Evolutionary conservation across 2,888 invertebrate species (phyloP).

Genomic region (Drosophila austrosaltans): DNA sequence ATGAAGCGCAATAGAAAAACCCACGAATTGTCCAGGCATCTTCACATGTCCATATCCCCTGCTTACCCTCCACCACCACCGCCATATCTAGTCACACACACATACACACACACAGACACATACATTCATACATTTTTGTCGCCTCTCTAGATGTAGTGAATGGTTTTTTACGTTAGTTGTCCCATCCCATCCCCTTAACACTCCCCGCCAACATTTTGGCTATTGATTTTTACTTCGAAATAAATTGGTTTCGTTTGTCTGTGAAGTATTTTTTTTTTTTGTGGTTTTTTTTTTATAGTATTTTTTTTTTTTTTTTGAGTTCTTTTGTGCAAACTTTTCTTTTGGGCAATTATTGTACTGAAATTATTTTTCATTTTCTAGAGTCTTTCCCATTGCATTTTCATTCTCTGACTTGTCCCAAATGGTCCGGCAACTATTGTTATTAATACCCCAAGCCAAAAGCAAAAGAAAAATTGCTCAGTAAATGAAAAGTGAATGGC

Average conservation of each 20-base stretch:
- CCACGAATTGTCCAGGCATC: slow-evolving; percentile 10
- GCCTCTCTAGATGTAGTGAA: slow-evolving; percentile 42
- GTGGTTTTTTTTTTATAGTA: slow-evolving; percentile 18
- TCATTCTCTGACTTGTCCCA: slow-evolving; percentile 23
- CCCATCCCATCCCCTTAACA: slow-evolving; percentile 21
- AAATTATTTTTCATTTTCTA: slow-evolving; percentile 72
- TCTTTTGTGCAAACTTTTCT: slow-evolving; percentile 54
- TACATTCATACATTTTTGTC: slow-evolving; percentile 44
- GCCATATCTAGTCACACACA: neutral
- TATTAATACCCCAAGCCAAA: slow-evolving; percentile 61
- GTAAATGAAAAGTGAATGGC: slow-evolving; percentile 58
- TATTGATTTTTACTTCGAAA: slow-evolving; percentile 77
- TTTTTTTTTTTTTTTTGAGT: slow-evolving; percentile 40
- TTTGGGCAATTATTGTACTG: slow-evolving; percentile 65
- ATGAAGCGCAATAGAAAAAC: slow-evolving; percentile 28
- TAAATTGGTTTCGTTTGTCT: slow-evolving; percentile 79
- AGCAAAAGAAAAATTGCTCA: slow-evolving; percentile 55
- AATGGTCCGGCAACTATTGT: slow-evolving; percentile 58
- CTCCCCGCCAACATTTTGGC: slow-evolving; percentile 42
- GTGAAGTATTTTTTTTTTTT: slow-evolving; percentile 37
- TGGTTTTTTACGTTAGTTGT: slow-evolving; percentile 48
- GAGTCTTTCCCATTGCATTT: slow-evolving; percentile 2
- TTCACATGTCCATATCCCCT: slow-evolving; percentile 7
- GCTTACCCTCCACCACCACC: neutral
- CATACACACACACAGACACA: slow-evolving; percentile 23